phyloP scores from a whole-genome alignment of 1,140 invertebrate species.

The Atta texana region DNA sequence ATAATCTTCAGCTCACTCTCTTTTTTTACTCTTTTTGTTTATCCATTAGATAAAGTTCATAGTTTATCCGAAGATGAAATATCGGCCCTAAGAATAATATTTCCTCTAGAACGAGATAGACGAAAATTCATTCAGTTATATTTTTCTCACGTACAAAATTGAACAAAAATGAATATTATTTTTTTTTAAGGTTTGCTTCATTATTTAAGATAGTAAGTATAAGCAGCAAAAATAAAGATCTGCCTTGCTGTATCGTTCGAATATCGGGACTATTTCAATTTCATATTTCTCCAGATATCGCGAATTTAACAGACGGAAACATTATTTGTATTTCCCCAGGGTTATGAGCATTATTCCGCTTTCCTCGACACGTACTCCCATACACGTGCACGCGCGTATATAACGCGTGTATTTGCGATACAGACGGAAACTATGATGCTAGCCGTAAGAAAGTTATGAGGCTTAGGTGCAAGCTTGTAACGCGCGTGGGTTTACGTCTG shows the following conservation, averaged over 20 bases:
- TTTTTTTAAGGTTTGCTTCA: not conserved
- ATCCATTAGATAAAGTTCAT: too few relatives aligned
- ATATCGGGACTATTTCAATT: constrained; percentile 55
- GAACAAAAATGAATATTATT: not conserved
- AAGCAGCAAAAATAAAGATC: not conserved
- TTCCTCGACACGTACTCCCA: constrained; percentile 1
- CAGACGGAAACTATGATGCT: not conserved
- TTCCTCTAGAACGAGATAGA: not conserved
- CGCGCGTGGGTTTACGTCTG: constrained; percentile 18
- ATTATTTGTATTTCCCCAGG: constrained; percentile 53
- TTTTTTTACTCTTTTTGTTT: too few relatives aligned
- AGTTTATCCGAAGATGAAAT: too few relatives aligned
- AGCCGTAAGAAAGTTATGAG: constrained; percentile 47
- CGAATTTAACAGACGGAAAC: constrained; percentile 50
- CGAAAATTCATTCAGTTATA: not conserved
- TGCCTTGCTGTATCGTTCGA: constrained; percentile 22
- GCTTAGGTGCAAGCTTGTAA: constrained; percentile 52
- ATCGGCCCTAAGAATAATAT: not conserved
- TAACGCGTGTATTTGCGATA: not conserved
- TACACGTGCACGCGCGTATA: not conserved
- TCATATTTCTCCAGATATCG: constrained; percentile 57
- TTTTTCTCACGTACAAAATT: not conserved
- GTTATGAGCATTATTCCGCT: constrained; percentile 26
- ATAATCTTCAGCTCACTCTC: too few relatives aligned
- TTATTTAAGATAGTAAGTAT: not conserved